These are phyloP conservation scores for Nasonia longicornis DNA, from an alignment of 1,140 invertebrate species.

Conservation along the genomic window DNA sequence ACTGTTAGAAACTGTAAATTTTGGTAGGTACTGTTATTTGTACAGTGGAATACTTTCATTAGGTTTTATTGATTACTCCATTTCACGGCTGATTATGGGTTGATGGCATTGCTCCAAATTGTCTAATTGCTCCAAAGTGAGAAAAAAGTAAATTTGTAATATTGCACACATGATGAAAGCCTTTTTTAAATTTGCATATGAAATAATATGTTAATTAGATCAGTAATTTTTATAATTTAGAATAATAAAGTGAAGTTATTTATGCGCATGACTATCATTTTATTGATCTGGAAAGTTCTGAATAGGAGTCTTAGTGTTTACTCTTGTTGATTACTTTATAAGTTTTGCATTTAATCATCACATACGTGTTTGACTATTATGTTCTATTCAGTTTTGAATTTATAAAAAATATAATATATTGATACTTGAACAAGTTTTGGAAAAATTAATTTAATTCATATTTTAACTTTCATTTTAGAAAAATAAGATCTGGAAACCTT, in stretches of 20 bases:
- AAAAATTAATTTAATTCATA: not conserved
- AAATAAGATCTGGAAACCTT: constrained; percentile 84
- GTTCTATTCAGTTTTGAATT: too few relatives aligned
- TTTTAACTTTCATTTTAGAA: constrained; percentile 69
- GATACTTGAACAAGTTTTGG: not conserved
- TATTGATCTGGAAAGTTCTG: not conserved
- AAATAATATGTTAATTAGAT: too few relatives aligned
- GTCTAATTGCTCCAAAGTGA: not conserved
- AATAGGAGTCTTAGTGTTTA: not conserved
- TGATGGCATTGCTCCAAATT: not conserved
- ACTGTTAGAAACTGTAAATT: not conserved
- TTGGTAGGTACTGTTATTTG: not conserved
- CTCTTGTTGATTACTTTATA: too few relatives aligned
- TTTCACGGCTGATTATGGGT: not conserved
- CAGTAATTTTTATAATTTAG: too few relatives aligned
- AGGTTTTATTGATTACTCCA: not conserved
- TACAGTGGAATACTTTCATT: not conserved
- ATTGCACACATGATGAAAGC: too few relatives aligned
- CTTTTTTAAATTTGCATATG: too few relatives aligned
- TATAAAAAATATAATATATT: not conserved
- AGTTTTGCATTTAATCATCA: too few relatives aligned
- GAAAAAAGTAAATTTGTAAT: not conserved
- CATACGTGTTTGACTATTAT: too few relatives aligned
- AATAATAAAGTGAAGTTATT: not conserved
- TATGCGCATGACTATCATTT: not conserved